These are phyloP conservation scores for Platycheirus rosarum DNA, from an alignment of 2,888 invertebrate species.

Conservation along the genomic window DNA sequence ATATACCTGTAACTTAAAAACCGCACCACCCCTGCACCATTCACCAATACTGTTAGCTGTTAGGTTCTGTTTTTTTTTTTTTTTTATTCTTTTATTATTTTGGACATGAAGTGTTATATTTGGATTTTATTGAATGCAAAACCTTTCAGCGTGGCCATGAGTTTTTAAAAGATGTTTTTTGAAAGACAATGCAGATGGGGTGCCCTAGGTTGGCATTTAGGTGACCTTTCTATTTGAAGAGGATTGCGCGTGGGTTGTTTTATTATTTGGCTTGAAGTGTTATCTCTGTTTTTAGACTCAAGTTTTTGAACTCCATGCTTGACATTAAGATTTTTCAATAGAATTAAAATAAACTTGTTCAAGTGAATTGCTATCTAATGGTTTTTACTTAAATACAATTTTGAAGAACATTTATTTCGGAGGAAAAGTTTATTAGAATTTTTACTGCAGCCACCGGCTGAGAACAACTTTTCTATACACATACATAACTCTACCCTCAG, in stretches of 20 bases:
- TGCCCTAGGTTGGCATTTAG: conserved; percentile 21
- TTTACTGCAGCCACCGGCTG: too few relatives aligned
- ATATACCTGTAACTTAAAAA: conserved; percentile 30
- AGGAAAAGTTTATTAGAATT: too few relatives aligned
- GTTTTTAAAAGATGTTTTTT: conserved; percentile 31
- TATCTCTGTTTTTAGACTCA: not conserved
- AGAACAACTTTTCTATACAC: too few relatives aligned
- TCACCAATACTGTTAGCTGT: not conserved
- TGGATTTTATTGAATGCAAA: conserved; percentile 5
- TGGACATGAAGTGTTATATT: conserved; percentile 15
- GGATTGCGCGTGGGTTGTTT: conserved; percentile 15
- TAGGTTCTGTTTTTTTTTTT: not conserved
- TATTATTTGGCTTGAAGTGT: not conserved
- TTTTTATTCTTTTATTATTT: not conserved
- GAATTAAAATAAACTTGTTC: too few relatives aligned
- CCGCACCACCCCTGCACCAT: not conserved
- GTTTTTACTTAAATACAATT: too few relatives aligned
- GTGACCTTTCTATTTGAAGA: conserved; percentile 26
- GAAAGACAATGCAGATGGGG: not conserved
- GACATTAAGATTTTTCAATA: conserved; percentile 7
- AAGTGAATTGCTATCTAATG: too few relatives aligned
- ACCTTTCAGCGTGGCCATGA: conserved; percentile 20
- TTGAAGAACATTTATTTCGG: too few relatives aligned
- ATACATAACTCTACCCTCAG: too few relatives aligned
- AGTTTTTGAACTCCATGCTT: not conserved